Evolutionary conservation across 30 jellyfish, hydroid and myxozoan species (phyloP).

Genomic region (Hydra vulgaris): DNA sequence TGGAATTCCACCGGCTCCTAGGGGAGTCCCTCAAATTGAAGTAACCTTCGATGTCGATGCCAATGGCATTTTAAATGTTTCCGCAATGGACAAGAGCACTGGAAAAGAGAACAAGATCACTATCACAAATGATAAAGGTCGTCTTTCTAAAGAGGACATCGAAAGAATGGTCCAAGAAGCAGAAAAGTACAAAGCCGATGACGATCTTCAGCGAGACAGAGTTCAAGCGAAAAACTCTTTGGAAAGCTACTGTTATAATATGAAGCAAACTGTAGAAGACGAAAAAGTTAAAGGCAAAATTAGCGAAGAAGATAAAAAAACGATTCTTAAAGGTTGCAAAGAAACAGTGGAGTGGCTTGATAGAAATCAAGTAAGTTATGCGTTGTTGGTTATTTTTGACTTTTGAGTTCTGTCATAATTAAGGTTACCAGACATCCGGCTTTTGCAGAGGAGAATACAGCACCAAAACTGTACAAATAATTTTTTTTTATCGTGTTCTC

Average conservation of each 20-base stretch:
- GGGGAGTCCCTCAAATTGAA: slow-evolving; percentile 89
- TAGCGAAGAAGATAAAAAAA: slow-evolving; percentile 71
- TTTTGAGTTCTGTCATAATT: too few species aligned
- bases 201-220: slow-evolving; percentile 52
- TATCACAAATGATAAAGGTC: slow-evolving; percentile 75
- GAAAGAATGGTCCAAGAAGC: slow-evolving; percentile 88
- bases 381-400: too few species aligned
- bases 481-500: too few species aligned
- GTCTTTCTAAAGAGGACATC: slow-evolving; percentile 68
- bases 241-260: slow-evolving; percentile 49
- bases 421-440: too few species aligned
- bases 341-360: slow-evolving; percentile 84
- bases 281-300: slow-evolving; percentile 83
- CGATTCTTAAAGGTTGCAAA: slow-evolving; percentile 66
- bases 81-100: slow-evolving; percentile 74
- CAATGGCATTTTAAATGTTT: slow-evolving; percentile 70
- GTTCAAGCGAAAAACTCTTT: slow-evolving; percentile 59
- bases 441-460: too few species aligned
- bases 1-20: slow-evolving; percentile 91
- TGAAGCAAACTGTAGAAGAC: slow-evolving; percentile 77
- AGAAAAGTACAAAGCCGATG: slow-evolving; percentile 70
- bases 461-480: too few species aligned
- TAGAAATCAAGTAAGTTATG: slow-evolving; percentile 54
- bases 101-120: slow-evolving; percentile 64
- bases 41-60: slow-evolving; percentile 90